A percentile compares a stretch with the other conserved stretches of the same genome.
Evolutionary conservation across 1,140 invertebrate genomes (phyloP).

Genomic region (Drosophila jambulina): DNA sequence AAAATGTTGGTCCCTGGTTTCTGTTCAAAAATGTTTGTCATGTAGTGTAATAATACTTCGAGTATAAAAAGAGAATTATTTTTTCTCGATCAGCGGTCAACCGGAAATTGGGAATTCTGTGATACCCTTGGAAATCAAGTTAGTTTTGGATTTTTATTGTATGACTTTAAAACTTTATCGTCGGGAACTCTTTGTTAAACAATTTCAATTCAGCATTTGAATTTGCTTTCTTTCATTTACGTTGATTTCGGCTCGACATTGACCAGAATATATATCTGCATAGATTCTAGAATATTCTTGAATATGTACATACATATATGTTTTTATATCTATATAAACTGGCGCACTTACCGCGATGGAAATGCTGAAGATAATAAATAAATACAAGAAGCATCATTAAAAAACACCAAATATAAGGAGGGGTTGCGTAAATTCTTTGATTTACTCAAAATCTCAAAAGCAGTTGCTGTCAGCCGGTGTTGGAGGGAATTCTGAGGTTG

Average conservation of each 20-base stretch:
- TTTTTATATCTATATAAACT: background rate
- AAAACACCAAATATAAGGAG: background rate
- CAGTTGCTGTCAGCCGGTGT: slow-evolving; percentile 1
- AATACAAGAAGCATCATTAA: background rate
- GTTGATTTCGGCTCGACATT: background rate
- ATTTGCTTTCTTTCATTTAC: background rate
- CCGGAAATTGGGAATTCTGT: background rate
- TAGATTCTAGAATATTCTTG: slow-evolving; percentile 1
- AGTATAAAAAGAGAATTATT: background rate
- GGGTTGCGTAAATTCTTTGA: background rate
- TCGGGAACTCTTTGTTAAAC: background rate
- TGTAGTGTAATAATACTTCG: no score
- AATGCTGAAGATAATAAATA: background rate
- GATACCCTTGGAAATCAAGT: background rate
- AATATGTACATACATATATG: background rate
- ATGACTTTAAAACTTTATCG: background rate
- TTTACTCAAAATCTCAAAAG: slow-evolving; percentile 1
- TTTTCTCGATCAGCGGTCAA: background rate
- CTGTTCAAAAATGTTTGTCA: background rate
- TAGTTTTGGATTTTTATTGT: background rate
- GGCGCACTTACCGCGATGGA: background rate
- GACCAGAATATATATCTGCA: background rate
- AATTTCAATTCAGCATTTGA: background rate
- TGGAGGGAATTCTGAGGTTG: slow-evolving; percentile 8
- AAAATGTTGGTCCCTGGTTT: background rate